Percentiles rank a stretch among this genome's conserved stretches.
These are phyloP conservation scores for Drosophila micromelanica DNA, from an alignment of 1,140 invertebrate genomes.

Conservation along the genomic window DNA sequence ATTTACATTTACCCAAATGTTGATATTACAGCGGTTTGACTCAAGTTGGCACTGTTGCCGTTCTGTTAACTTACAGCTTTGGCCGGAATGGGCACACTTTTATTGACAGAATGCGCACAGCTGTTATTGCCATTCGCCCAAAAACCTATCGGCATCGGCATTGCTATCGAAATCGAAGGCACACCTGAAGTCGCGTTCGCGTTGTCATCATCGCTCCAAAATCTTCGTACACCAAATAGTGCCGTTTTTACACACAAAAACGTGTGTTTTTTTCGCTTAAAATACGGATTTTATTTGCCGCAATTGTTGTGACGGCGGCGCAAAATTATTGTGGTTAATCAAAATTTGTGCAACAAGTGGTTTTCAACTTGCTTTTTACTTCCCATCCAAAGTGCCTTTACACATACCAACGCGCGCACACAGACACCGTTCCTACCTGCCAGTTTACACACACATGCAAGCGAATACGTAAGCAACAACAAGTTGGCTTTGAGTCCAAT, in stretches of 20 bases:
- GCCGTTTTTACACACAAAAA: conserved; percentile 46
- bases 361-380: conserved; percentile 52
- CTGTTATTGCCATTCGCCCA: conserved; percentile 35
- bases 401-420: conserved; percentile 31
- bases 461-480: conserved; percentile 43
- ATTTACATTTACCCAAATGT: too few relatives aligned
- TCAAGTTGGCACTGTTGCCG: conserved; percentile 14
- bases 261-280: conserved; percentile 41
- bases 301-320: conserved; percentile 22
- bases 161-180: conserved; percentile 28
- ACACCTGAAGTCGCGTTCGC: conserved; percentile 56
- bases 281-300: conserved; percentile 39
- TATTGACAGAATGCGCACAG: conserved; percentile 15
- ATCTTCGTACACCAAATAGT: conserved; percentile 42
- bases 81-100: conserved; percentile 3
- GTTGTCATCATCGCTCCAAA: conserved; percentile 59
- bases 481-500: conserved; percentile 53
- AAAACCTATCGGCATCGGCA: conserved; percentile 7
- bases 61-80: neutral
- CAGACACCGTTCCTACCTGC: conserved; percentile 34
- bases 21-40: neutral
- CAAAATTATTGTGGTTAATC: conserved; percentile 19
- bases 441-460: conserved; percentile 14
- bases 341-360: conserved; percentile 67
- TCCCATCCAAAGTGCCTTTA: conserved; percentile 61